Evolutionary conservation across 1,140 invertebrate genomes (phyloP).

Genomic region (Cydia splendana): DNA sequence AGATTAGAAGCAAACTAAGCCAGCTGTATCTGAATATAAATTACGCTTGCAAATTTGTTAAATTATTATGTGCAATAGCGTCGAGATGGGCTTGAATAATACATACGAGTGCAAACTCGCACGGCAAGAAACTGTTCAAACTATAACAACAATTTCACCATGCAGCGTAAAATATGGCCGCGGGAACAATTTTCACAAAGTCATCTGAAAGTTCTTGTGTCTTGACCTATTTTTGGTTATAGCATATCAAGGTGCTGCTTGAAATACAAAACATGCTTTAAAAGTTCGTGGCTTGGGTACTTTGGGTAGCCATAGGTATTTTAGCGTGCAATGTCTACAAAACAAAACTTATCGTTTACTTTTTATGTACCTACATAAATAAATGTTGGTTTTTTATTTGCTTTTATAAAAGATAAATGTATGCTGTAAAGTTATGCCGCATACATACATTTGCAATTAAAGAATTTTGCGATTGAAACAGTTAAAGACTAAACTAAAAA

Average conservation of each 20-base stretch:
- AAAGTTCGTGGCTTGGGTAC: neutral
- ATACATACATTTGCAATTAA: too few species aligned
- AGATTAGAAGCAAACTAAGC: slow-evolving; percentile 26
- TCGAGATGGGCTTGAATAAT: slow-evolving; percentile 30
- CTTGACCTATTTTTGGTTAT: neutral
- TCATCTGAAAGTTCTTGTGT: slow-evolving; percentile 9
- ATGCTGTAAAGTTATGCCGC: too few species aligned
- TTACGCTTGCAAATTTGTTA: slow-evolving; percentile 31
- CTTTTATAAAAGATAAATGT: too few species aligned
- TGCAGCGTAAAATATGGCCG: slow-evolving; percentile 18
- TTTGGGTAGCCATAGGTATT: neutral
- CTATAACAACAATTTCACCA: slow-evolving; percentile 24
- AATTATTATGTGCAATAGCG: slow-evolving; percentile 31
- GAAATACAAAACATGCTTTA: neutral
- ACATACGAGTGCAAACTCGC: slow-evolving; percentile 19
- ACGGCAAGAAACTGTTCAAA: slow-evolving; percentile 28
- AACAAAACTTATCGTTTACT: too few species aligned
- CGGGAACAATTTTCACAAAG: neutral
- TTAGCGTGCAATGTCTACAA: neutral
- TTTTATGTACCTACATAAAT: too few species aligned
- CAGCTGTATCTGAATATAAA: slow-evolving; percentile 20
- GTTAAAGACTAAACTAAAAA: too few species aligned
- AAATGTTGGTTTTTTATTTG: too few species aligned
- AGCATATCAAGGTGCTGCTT: neutral
- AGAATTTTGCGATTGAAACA: too few species aligned